These are phyloP conservation scores for Coptodon rendalli DNA, from an alignment of 2,113 vertebrate genomes.

Conservation along the genomic window DNA sequence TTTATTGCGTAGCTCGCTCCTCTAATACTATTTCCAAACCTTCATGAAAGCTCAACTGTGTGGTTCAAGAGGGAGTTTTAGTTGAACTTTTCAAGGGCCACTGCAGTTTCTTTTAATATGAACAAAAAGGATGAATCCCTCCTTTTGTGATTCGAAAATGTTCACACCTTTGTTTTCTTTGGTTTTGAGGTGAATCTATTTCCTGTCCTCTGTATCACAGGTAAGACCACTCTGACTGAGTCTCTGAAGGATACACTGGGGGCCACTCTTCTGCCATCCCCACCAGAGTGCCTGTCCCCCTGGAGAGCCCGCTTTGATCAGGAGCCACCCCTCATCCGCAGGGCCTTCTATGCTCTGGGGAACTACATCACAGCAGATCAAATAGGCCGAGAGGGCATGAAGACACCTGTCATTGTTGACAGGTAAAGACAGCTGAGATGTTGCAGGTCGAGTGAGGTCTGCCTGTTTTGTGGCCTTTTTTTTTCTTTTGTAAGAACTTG, in stretches of 20 bases:
- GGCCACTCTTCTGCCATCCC: slow-evolving; percentile 78
- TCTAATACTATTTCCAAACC: slow-evolving; percentile 17
- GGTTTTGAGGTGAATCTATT: not conserved
- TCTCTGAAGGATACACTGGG: slow-evolving; percentile 73
- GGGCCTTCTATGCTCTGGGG: slow-evolving; percentile 89
- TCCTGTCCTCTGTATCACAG: slow-evolving; percentile 54
- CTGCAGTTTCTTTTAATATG: not conserved
- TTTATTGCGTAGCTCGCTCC: slow-evolving; percentile 27
- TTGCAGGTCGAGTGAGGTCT: not conserved
- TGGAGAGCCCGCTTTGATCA: slow-evolving; percentile 84
- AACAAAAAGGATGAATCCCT: not conserved
- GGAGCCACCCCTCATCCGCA: slow-evolving; percentile 79
- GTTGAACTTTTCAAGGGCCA: not conserved
- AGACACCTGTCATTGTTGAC: slow-evolving; percentile 84
- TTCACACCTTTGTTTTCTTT: not conserved
- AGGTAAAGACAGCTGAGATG: slow-evolving; percentile 68
- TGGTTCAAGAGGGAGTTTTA: not conserved
- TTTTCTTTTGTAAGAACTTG: not conserved
- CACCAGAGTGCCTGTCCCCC: slow-evolving; percentile 78
- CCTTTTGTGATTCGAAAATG: not conserved
- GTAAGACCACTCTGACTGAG: slow-evolving; percentile 86
- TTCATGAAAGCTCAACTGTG: not conserved
- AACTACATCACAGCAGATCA: slow-evolving; percentile 88
- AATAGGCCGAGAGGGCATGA: slow-evolving; percentile 70
- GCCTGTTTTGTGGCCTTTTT: not conserved